Evolutionary conservation across 2,888 invertebrate species (phyloP), one percentile per base, ranked within the genome.

Genomic region (Drosophila testacea): DNA sequence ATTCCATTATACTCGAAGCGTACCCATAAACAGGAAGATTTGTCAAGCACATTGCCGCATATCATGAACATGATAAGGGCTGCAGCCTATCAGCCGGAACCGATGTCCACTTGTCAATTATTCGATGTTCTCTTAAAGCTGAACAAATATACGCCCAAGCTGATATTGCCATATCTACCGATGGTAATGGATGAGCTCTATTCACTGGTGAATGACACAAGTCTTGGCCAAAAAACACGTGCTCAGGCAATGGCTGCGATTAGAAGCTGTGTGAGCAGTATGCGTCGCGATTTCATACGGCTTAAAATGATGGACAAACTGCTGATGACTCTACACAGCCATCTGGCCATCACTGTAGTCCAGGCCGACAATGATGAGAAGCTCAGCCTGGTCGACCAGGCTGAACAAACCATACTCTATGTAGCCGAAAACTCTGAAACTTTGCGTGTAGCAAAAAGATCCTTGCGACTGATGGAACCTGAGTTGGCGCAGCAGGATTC

Each of bases 271-370:
- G 7, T 70, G n/a, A 39, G 22, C 2, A 0, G 1, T 34, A 61
- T 52, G 61, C 65, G 71, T 0, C 52, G 56, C 1, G 38, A 56
- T 2, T 57, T 73, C 27, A n/a, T 57, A 2, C 34, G 57, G 6
- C 32, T 70, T 0, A 57, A 46, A 22, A 48, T 65, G 57, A 57
- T 73, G 61, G 65, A 70, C 36, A 51, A 36, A 27, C 13, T 73
- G 30, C 10, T 73, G 9, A 30, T 56, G 34, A 42, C 56, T 2
- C 32, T 73, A 1, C 44, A 48, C 3, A n/a, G 27, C 0, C 4
- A 57, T 39, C 7, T 73, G 30, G n/a, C 57, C 7, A 50, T 65
- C 0, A n/a, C 34, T 16, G 16, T 16, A 16, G 16, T 1, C 70
- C 65, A 2, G 34, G 10, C 28, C 22, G 27, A n/a, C 4, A 50